Percentiles rank a stretch among this genome's conserved stretches.
Conservation (phyloP, 37 sponge, comb jelly and placozoan species). For the Cliona cf. orientalis region DNA sequence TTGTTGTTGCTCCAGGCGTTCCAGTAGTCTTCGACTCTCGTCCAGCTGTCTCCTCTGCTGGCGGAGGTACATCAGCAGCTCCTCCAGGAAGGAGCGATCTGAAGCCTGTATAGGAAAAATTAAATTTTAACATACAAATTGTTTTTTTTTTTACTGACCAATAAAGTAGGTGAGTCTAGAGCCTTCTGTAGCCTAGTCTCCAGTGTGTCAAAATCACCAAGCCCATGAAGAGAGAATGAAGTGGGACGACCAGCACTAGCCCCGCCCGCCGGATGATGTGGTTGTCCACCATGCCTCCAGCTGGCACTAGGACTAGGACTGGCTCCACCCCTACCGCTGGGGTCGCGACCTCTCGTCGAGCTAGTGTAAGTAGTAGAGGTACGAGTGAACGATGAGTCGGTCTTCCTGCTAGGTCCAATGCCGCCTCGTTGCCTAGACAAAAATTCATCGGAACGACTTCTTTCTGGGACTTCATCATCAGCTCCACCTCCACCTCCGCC, state of each 20-base stretch:
- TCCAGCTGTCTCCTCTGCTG: slow-evolving; percentile 76
- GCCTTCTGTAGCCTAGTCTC: slow-evolving; percentile 52
- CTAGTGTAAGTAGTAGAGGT: not conserved
- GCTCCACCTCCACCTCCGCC: no score
- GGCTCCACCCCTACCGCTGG: not conserved
- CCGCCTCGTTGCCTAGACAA: no score
- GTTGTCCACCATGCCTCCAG: no score
- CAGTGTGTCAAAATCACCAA: slow-evolving; percentile 27
- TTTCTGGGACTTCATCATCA: no score
- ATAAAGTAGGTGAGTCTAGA: slow-evolving; percentile 38
- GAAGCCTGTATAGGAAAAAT: slow-evolving; percentile 25
- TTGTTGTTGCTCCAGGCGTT: slow-evolving; percentile 25
- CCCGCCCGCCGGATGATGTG: slow-evolving; percentile 6
- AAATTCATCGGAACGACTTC: no score
- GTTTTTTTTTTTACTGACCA: slow-evolving; percentile 43
- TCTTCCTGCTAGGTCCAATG: no score
- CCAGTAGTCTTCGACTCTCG: slow-evolving; percentile 56
- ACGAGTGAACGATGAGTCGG: no score
- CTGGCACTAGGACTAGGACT: not conserved
- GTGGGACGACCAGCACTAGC: not conserved
- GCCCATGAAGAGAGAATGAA: not conserved
- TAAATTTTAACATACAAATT: not conserved
- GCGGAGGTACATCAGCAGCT: slow-evolving; percentile 66
- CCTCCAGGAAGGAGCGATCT: slow-evolving; percentile 65
- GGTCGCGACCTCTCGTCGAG: not conserved